A percentile compares a stretch with the other conserved stretches of the same genome.
phyloP scores from a whole-genome alignment of 2,888 invertebrate genomes.

The Agriotes lineatus region DNA sequence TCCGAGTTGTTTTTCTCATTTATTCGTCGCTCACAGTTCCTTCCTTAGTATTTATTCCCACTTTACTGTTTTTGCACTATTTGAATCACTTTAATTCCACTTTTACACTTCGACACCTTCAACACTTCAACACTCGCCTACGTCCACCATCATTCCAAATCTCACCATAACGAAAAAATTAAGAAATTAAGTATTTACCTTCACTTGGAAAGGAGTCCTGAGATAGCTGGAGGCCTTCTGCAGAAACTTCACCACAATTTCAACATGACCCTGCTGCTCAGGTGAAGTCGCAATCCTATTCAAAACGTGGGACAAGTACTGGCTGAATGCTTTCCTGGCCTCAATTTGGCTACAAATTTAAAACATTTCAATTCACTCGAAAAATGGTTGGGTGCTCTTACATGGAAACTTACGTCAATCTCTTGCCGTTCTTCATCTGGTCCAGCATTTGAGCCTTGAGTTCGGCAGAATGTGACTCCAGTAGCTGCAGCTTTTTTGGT shows the following conservation, averaged over 20 bases:
- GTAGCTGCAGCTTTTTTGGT: slow-evolving; percentile 61
- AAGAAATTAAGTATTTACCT: too few relatives aligned
- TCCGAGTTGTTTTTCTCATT: too few relatives aligned
- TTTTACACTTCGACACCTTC: too few relatives aligned
- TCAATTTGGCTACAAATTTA: slow-evolving; percentile 71
- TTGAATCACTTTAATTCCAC: too few relatives aligned
- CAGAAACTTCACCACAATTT: slow-evolving; percentile 82
- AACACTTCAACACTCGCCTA: too few relatives aligned
- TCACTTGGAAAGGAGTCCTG: slow-evolving; percentile 76
- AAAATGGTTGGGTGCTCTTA: too few relatives aligned
- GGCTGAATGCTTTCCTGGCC: slow-evolving; percentile 81
- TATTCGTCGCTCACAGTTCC: too few relatives aligned
- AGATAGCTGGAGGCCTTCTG: slow-evolving; percentile 79
- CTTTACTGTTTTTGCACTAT: too few relatives aligned
- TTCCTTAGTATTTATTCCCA: too few relatives aligned
- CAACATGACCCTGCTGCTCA: slow-evolving; percentile 72
- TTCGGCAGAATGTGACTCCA: slow-evolving; percentile 59
- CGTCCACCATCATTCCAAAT: slow-evolving; percentile 81
- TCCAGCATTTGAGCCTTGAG: slow-evolving; percentile 63
- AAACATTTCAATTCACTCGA: too few relatives aligned
- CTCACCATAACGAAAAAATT: slow-evolving; percentile 72
- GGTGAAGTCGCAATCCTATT: slow-evolving; percentile 71
- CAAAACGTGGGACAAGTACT: slow-evolving; percentile 81
- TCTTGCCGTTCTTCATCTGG: slow-evolving; percentile 74
- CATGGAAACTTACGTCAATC: slow-evolving; percentile 77